A percentile compares a stretch with the other conserved stretches of the same genome.
Evolutionary conservation across 2,888 invertebrate genomes (phyloP).

Genomic region (Lasioglossum leucozonium): DNA sequence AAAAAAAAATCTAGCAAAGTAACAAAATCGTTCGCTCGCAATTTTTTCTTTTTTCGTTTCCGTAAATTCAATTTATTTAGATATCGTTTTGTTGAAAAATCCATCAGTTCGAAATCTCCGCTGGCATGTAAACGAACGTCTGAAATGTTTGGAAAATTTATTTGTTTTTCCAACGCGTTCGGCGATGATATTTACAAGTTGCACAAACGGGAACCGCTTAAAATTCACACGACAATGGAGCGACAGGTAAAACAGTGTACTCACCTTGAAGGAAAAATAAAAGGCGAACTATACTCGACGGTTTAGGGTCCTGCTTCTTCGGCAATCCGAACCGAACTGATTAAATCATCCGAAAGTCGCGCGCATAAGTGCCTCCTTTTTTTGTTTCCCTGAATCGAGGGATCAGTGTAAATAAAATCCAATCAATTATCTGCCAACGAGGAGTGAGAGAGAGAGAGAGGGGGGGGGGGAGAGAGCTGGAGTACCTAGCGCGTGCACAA

Average conservation of each 20-base stretch:
- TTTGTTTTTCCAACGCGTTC: background rate
- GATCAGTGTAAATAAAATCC: conserved; percentile 67
- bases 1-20: background rate
- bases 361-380: background rate
- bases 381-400: conserved; percentile 44
- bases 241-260: background rate
- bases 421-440: conserved; percentile 59
- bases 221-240: background rate
- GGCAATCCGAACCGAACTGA: conserved; percentile 42
- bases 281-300: background rate
- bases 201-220: background rate
- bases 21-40: background rate
- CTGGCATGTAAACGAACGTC: background rate
- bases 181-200: background rate
- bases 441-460: background rate
- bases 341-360: background rate
- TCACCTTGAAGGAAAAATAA: conserved; percentile 12
- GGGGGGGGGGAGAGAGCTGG: background rate
- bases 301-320: conserved; percentile 14
- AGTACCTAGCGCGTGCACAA: conserved; percentile 40
- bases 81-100: background rate
- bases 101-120: background rate
- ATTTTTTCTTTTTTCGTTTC: background rate
- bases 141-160: background rate
- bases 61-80: background rate